Conservation (phyloP, 2,888 invertebrate species). For the Synanthedon formicaeformis region DNA sequence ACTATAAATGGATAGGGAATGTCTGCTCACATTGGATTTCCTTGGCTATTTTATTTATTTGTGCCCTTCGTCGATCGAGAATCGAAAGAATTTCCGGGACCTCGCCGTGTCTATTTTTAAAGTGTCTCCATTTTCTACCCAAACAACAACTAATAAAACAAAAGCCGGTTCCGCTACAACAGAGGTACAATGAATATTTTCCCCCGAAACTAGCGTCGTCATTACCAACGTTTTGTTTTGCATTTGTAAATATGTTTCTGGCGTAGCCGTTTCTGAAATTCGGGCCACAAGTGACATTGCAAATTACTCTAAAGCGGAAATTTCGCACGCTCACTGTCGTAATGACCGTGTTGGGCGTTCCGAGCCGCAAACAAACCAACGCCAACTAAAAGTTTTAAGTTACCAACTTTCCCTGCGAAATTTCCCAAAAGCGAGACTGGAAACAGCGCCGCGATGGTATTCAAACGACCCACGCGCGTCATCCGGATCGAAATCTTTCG, state of each 20-base stretch:
- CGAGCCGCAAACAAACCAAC: constrained; percentile 45
- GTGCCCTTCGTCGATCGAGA: constrained; percentile 3
- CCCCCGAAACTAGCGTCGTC: constrained; percentile 35
- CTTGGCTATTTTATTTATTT: constrained; percentile 6
- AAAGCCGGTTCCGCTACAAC: not conserved
- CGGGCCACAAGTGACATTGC: constrained; percentile 44
- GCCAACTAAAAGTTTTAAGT: constrained; percentile 51
- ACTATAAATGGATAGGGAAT: constrained; percentile 14
- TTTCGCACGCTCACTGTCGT: constrained; percentile 50
- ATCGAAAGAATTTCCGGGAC: not conserved
- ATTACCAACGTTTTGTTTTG: constrained; percentile 48
- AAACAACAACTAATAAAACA: not conserved
- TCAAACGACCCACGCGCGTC: constrained; percentile 11
- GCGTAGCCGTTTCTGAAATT: constrained; percentile 23
- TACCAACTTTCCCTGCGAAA: constrained; percentile 32
- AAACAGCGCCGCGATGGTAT: constrained; percentile 17
- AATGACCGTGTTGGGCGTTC: constrained; percentile 34
- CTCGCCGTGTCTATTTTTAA: not conserved
- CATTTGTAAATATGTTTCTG: constrained; percentile 41
- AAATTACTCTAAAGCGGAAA: constrained; percentile 52
- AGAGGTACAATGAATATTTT: not conserved
- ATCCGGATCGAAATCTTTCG: not conserved
- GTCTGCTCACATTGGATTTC: not conserved
- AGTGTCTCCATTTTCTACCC: not conserved
- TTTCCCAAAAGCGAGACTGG: constrained; percentile 19